Conservation (phyloP, 2,888 invertebrate genomes). For the Eupelmus urozonus region DNA sequence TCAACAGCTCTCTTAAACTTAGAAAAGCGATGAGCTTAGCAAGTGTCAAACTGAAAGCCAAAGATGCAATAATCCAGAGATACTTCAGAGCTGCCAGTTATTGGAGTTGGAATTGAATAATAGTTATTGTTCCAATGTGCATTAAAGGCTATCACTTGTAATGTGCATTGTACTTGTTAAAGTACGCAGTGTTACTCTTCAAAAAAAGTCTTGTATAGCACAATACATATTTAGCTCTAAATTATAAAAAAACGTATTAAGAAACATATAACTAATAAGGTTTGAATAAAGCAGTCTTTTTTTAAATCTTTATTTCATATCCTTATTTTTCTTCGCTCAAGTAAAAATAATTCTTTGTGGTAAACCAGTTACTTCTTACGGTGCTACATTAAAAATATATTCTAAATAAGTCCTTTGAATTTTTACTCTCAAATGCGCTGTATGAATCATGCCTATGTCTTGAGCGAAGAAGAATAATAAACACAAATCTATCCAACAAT, state of each 20-base stretch:
- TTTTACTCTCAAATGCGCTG: too few relatives aligned
- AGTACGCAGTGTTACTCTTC: too few relatives aligned
- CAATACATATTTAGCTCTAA: constrained; percentile 1
- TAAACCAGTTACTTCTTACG: too few relatives aligned
- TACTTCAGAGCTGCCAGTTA: too few relatives aligned
- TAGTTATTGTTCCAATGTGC: neutral
- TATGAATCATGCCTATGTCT: too few relatives aligned
- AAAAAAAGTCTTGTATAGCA: too few relatives aligned
- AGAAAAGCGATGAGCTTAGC: constrained; percentile 4
- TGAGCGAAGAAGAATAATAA: neutral
- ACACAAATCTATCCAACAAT: constrained; percentile 12
- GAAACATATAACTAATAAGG: constrained; percentile 21
- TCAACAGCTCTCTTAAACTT: neutral
- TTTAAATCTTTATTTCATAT: neutral
- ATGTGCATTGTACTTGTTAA: too few relatives aligned
- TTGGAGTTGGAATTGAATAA: neutral
- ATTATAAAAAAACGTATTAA: constrained; percentile 11
- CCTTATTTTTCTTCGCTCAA: too few relatives aligned
- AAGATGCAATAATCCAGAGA: too few relatives aligned
- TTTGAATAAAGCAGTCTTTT: neutral
- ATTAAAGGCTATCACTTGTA: neutral
- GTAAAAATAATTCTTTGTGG: too few relatives aligned
- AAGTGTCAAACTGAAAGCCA: neutral
- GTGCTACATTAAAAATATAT: too few relatives aligned
- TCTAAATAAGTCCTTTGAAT: too few relatives aligned